phyloP scores from a whole-genome alignment of 2,888 invertebrate genomes.

The Adelphocoris suturalis region DNA sequence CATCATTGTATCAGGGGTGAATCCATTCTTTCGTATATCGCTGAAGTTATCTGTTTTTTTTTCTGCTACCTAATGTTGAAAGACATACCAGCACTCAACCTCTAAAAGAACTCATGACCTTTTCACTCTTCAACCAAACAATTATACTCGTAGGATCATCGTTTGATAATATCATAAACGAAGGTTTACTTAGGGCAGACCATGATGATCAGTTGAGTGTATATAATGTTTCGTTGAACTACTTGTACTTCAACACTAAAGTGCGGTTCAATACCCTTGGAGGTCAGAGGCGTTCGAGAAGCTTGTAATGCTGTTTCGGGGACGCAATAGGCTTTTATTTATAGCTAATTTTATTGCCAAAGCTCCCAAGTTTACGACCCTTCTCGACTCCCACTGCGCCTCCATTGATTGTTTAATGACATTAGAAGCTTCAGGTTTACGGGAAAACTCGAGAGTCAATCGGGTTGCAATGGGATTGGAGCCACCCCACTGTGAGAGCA shows the following conservation, averaged over 20 bases:
- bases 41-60: too few relatives aligned
- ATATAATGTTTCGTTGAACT: background rate
- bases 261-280: background rate
- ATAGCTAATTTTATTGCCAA: conserved; percentile 29
- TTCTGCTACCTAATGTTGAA: too few relatives aligned
- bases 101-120: too few relatives aligned
- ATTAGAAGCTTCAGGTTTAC: conserved; percentile 5
- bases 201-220: too few relatives aligned
- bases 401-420: conserved; percentile 36
- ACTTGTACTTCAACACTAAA: background rate
- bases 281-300: conserved; percentile 30
- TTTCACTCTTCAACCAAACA: too few relatives aligned
- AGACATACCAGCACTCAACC: too few relatives aligned
- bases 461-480: background rate
- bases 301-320: conserved; percentile 26
- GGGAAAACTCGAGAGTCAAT: background rate
- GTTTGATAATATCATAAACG: too few relatives aligned
- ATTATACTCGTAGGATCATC: too few relatives aligned
- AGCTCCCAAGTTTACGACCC: conserved; percentile 3
- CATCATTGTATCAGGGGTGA: too few relatives aligned
- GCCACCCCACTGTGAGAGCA: background rate
- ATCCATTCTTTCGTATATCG: too few relatives aligned
- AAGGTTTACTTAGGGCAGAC: too few relatives aligned
- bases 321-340: conserved; percentile 26
- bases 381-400: background rate